Percentiles rank a stretch among this genome's conserved stretches.
These are phyloP conservation scores for Myodes glareolus DNA, from an alignment of 2,113 vertebrate genomes.

Conservation along the genomic window DNA sequence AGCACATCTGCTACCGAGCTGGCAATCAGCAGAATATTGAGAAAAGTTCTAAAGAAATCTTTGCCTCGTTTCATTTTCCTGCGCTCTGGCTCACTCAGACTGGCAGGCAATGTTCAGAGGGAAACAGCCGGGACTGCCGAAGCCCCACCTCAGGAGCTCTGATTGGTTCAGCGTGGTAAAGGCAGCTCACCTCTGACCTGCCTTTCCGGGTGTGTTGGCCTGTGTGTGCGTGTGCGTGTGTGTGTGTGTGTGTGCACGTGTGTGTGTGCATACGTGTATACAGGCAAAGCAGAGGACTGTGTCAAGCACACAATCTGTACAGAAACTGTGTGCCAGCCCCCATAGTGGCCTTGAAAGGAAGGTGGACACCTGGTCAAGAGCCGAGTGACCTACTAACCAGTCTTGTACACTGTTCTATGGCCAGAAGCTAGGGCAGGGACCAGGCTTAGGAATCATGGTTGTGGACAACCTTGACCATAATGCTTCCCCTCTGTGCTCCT, in stretches of 20 bases:
- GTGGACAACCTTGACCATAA: not conserved
- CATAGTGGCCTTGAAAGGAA: not conserved
- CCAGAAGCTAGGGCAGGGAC: not conserved
- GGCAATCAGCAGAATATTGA: constrained; percentile 89
- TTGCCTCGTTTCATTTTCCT: constrained; percentile 76
- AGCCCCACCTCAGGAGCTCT: constrained; percentile 17
- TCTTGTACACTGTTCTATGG: not conserved
- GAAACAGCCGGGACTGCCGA: constrained; percentile 41
- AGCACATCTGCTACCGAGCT: constrained; percentile 88
- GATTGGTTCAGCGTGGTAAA: not conserved
- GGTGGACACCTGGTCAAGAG: not conserved
- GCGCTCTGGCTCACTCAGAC: constrained; percentile 58
- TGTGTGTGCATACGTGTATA: not conserved
- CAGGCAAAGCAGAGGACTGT: not conserved
- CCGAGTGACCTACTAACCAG: not conserved
- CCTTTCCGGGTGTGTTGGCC: not conserved
- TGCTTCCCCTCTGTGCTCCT: not conserved
- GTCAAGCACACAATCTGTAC: not conserved
- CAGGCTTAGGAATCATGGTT: not conserved
- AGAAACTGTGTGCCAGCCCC: not conserved
- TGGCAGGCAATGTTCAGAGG: not conserved
- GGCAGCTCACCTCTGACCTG: not conserved
- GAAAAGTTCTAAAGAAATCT: constrained; percentile 88
- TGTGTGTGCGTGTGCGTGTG: not conserved
- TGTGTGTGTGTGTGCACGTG: not conserved